Evolutionary conservation across 2,113 vertebrate species (phyloP).

Genomic region (Hippoglossus stenolepis): DNA sequence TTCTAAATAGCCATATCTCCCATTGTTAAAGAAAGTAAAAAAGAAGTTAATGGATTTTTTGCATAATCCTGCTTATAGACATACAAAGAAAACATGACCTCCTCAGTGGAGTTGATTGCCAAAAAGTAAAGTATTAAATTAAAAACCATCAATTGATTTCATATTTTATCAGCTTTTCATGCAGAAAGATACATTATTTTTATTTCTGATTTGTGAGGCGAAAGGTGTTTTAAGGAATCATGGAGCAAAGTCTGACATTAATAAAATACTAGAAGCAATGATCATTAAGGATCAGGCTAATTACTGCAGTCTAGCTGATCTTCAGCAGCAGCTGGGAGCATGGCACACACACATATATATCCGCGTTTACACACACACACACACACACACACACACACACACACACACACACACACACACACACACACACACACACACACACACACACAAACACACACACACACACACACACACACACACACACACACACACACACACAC

Average conservation of each 20-base stretch:
- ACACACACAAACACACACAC: constrained; percentile 16
- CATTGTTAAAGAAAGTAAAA: too few species aligned
- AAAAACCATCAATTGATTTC: too few species aligned
- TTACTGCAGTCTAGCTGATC: constrained; percentile 45
- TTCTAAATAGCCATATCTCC: too few species aligned
- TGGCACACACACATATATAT: background rate
- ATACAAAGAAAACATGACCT: too few species aligned
- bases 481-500: constrained; percentile 20
- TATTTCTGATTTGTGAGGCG: too few species aligned
- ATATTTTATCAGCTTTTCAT: too few species aligned
- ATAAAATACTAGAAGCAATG: background rate
- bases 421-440: constrained; percentile 10
- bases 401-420: background rate
- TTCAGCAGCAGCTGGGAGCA: constrained; percentile 26
- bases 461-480: background rate
- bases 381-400: constrained; percentile 12
- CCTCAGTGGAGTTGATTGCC: too few species aligned
- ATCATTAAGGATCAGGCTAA: constrained; percentile 5
- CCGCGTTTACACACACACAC: background rate
- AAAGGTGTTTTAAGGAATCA: too few species aligned
- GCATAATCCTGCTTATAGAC: too few species aligned
- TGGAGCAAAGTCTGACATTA: background rate
- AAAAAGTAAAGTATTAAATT: too few species aligned
- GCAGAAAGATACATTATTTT: too few species aligned
- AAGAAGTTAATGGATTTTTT: too few species aligned